These are phyloP conservation scores for Sinodicranocentrus sp. DNA, from an alignment of 2,888 invertebrate species.

Conservation along the genomic window DNA sequence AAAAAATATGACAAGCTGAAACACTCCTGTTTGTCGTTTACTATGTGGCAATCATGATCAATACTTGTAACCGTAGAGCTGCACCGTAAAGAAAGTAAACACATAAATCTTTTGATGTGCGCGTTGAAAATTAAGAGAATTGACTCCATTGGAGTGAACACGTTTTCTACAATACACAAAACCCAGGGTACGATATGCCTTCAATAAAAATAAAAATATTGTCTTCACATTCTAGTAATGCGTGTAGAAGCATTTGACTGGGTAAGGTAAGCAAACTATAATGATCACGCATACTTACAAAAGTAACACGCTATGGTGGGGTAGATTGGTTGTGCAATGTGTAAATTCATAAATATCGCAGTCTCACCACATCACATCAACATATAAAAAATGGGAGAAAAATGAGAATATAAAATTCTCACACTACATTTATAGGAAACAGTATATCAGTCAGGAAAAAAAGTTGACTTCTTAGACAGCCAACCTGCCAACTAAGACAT, in stretches of 20 bases:
- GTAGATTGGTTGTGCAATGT: neutral
- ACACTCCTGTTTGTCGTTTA: no score
- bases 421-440: no score
- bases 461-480: slow-evolving; percentile 28
- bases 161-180: no score
- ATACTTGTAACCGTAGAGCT: no score
- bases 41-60: no score
- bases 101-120: no score
- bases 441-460: no score
- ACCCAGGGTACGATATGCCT: neutral
- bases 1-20: no score
- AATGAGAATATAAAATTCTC: neutral
- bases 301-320: neutral
- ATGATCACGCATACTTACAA: neutral
- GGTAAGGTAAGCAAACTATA: neutral
- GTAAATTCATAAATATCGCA: neutral
- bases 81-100: no score
- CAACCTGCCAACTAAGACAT: slow-evolving; percentile 56
- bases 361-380: slow-evolving; percentile 16
- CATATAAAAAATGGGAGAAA: neutral
- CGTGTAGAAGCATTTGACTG: neutral
- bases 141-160: no score
- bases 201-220: neutral
- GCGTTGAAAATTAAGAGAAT: no score
- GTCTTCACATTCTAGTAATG: neutral